Conservation (phyloP, 2,888 invertebrate genomes). For the Apodemia hepburni region DNA sequence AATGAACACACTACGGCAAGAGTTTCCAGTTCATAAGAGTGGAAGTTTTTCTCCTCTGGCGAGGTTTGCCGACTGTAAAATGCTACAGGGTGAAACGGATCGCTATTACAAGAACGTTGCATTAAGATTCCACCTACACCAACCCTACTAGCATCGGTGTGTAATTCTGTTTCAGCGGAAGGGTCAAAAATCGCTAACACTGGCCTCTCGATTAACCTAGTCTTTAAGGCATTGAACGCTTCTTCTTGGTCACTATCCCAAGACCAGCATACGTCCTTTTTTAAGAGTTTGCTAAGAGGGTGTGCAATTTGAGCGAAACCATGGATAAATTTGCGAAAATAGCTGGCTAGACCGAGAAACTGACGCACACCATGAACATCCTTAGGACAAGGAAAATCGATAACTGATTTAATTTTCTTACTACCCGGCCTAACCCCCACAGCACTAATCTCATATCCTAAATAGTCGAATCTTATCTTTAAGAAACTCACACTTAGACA, state of each 20-base stretch:
- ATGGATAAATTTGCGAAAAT: conserved; percentile 6
- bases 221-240: too few relatives aligned
- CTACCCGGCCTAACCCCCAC: too few relatives aligned
- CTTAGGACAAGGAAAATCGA: too few relatives aligned
- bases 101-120: too few relatives aligned
- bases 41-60: conserved; percentile 29
- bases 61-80: conserved; percentile 25
- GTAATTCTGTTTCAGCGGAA: too few relatives aligned
- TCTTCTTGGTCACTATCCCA: too few relatives aligned
- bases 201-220: too few relatives aligned
- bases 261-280: neutral
- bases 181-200: too few relatives aligned
- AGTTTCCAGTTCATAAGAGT: conserved; percentile 33
- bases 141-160: too few relatives aligned
- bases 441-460: too few relatives aligned
- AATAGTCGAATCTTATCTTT: conserved; percentile 16
- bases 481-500: conserved; percentile 23
- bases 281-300: neutral
- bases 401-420: too few relatives aligned
- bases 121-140: too few relatives aligned
- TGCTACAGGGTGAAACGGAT: conserved; percentile 12
- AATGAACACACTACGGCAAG: conserved; percentile 28
- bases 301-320: conserved; percentile 7
- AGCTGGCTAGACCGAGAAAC: neutral
- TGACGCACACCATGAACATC: conserved; percentile 11